Base-by-base conservation (phyloP, 2,797 vertebrate species). In the Sebastes melanostomus region DNA sequence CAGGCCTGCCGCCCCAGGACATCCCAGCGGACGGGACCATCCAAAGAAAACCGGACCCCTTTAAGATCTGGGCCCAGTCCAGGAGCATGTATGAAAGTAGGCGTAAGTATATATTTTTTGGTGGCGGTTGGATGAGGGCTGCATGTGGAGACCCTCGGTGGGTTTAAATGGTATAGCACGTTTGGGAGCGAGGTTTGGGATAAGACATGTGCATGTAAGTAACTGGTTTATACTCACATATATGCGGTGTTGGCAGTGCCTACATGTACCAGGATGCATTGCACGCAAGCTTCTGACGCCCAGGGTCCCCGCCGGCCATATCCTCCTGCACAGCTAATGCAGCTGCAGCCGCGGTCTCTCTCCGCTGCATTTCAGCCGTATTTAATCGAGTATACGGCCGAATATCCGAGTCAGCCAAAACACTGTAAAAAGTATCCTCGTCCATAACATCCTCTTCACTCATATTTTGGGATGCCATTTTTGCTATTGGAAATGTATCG, bases 31-130 rank as follows among this genome's bases (percentile, higher is more conserved):
- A 99, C 96, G 90, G 92, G 79, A 93, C 97, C 89, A 96, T 97
- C 91, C 98, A 98, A 94, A 98, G 98, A 88, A 99, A 99, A 94
- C 98, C 98, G 24, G 98, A 99, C 94, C 98, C 98, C 2, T 99
- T 99, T 96, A 99, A 98, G 96, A 99, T 99, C 96, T 99, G 98
- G 98, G 98, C 98, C 90, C 98, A 99, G 96, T 99, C 98, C 93
- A 98, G 98, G 98, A 99, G 98, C 97, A 99, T 99, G 98, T 99
- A 99, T 98, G 98, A 99, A 97, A 99, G 97, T 97, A 98, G 98
- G 98, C 97, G 98, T 99, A 96, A 99, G 98, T 99, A 98, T 93
- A 89, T 89, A 74, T 14, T 66, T 91, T 94, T 90, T 90, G 94
- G 94, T 95, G 93, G 93, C 74, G 75, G 92, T 89, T 88, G 81